phyloP scores from a whole-genome alignment of 1,140 invertebrate species.

The Mamestra configurata region DNA sequence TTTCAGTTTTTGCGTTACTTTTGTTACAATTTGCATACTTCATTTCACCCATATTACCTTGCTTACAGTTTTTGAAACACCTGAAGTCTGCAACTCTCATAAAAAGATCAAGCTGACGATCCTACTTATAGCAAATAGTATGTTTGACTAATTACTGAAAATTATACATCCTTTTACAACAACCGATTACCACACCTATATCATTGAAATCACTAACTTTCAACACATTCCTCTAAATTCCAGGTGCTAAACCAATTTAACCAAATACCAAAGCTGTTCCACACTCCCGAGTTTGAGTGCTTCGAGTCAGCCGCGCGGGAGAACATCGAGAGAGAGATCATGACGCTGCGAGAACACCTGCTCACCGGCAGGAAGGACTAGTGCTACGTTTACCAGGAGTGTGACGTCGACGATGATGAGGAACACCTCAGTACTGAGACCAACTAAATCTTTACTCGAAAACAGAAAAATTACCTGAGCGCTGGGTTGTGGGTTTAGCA shows the following conservation, averaged over 20 bases:
- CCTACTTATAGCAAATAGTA: no score
- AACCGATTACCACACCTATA: no score
- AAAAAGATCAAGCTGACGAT: no score
- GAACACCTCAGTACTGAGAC: background rate
- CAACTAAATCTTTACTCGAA: slow-evolving; percentile 25
- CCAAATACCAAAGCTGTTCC: slow-evolving; percentile 80
- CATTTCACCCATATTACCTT: no score
- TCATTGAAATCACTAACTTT: no score
- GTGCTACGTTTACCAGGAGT: slow-evolving; percentile 25
- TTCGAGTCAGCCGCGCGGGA: slow-evolving; percentile 77
- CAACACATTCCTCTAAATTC: background rate
- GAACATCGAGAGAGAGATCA: slow-evolving; percentile 80
- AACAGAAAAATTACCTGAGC: slow-evolving; percentile 13
- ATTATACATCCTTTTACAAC: no score
- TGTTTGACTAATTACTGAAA: no score
- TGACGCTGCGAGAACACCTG: slow-evolving; percentile 76
- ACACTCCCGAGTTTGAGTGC: slow-evolving; percentile 77
- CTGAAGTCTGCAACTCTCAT: no score
- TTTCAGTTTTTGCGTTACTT: no score
- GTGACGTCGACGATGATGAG: slow-evolving; percentile 3
- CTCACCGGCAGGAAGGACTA: slow-evolving; percentile 73
- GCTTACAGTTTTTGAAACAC: no score
- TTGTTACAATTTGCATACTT: no score
- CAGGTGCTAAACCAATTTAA: slow-evolving; percentile 81
- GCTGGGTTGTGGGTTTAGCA: background rate